Base-by-base conservation (phyloP, 1,140 invertebrate species). In the Drosophila gunungcola region DNA sequence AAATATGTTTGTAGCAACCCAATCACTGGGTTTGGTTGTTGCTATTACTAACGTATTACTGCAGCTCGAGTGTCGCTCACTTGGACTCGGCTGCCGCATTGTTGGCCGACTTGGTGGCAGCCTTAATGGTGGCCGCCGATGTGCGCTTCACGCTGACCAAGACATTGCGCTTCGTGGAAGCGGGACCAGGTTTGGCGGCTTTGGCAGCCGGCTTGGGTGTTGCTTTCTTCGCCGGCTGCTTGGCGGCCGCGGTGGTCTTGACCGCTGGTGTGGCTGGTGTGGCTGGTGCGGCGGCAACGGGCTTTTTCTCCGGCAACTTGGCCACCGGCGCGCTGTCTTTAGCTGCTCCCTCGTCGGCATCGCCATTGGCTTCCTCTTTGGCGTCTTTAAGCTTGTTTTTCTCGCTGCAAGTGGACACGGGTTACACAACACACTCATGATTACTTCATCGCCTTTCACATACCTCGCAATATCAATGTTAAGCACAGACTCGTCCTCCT, bases 401-500 rank as follows among this genome's bases (percentile, higher is more conserved):
- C 57, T 92, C 91, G 55, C 91, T 92, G 41, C 0, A 80, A 76
- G 16, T 10, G 9, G 25, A 49, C 4, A 12, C 34, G 29, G 39
- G n/a, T 46, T 43, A 16, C 42, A 41, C 41, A 39, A 46, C 39
- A 12, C 25, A 21, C 49, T 27, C 7, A 11, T 16, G 3, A 34
- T 54, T 27, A 11, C 10, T 38, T 41, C 13, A 57, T 13, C 0
- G 39, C 5, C 12, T 36, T 2, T 25, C 12, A 32, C 54, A 48
- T 12, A 90, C 88, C 88, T 91, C 76, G 91, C 86, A 67, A 83
- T 78, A 91, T 93, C 92, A 74, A 92, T 92, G 92, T 94, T 90
- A 70, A 93, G 41, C 77, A 94, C 93, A 72, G 94, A 95, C 79
- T 96, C 95, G 78, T 96, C 96, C 81, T 96, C 95, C 61, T 95